A percentile compares a stretch with the other conserved stretches of the same genome.
These are phyloP conservation scores for Azemiops feae DNA, from an alignment of 2,113 vertebrate genomes.

Conservation along the genomic window DNA sequence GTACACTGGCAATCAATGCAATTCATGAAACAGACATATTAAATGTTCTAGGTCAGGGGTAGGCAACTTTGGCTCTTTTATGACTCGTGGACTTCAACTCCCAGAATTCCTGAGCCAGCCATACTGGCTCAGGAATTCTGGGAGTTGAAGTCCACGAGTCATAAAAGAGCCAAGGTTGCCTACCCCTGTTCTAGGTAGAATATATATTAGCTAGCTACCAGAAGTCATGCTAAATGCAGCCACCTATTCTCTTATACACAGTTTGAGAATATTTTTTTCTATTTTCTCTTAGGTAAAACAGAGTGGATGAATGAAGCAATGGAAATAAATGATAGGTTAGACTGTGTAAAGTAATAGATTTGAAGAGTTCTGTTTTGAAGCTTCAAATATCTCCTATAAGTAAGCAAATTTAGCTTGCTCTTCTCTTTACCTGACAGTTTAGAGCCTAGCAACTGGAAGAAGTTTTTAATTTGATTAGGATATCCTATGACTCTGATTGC, in stretches of 20 bases:
- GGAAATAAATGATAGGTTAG: not conserved
- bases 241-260: not conserved
- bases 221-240: not conserved
- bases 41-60: not conserved
- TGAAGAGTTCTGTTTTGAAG: not conserved
- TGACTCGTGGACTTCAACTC: no score
- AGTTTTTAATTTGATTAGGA: not conserved
- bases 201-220: not conserved
- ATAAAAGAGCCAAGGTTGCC: no score
- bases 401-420: not conserved
- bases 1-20: not conserved
- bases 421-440: not conserved
- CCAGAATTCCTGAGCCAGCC: no score
- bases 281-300: not conserved
- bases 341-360: not conserved
- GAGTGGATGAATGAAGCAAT: not conserved
- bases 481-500: not conserved
- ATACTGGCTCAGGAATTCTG: no score
- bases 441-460: not conserved
- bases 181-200: not conserved
- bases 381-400: not conserved
- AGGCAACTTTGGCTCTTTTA: no score
- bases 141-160: no score
- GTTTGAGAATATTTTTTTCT: not conserved
- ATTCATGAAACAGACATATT: not conserved